phyloP scores from a whole-genome alignment of 2,113 vertebrate species.

The Alaudala cheleensis region DNA sequence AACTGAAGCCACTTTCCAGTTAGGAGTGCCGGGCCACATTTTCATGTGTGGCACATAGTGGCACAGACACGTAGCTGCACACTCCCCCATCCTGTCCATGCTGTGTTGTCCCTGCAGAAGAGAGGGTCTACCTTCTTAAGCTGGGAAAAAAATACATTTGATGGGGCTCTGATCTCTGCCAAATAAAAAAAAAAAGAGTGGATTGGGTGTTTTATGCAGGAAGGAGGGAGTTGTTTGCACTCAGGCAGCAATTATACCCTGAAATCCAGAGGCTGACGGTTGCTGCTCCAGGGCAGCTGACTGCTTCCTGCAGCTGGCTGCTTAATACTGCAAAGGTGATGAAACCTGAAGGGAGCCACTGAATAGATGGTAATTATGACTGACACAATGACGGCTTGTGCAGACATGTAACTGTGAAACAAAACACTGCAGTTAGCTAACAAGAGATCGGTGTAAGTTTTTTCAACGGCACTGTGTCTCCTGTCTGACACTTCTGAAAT shows the following conservation, averaged over 20 bases:
- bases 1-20: background rate
- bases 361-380: slow-evolving; percentile 83
- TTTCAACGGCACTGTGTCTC: slow-evolving; percentile 57
- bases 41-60: background rate
- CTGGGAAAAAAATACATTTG: background rate
- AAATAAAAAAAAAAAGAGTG: background rate
- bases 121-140: background rate
- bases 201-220: background rate
- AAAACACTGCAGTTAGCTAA: slow-evolving; percentile 75
- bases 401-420: slow-evolving; percentile 69
- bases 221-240: slow-evolving; percentile 49
- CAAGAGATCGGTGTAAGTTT: slow-evolving; percentile 65
- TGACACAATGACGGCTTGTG: slow-evolving; percentile 76
- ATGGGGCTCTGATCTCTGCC: slow-evolving; percentile 25
- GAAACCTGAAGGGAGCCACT: slow-evolving; percentile 72
- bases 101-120: background rate
- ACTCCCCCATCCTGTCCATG: too few species aligned
- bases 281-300: slow-evolving; percentile 68
- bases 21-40: background rate
- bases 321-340: slow-evolving; percentile 74
- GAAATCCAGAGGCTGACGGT: slow-evolving; percentile 68
- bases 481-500: slow-evolving; percentile 75
- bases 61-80: background rate
- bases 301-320: slow-evolving; percentile 75
- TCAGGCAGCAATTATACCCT: slow-evolving; percentile 70